Conservation (phyloP, 2,888 invertebrate genomes). For the Mycalesis mineus region DNA sequence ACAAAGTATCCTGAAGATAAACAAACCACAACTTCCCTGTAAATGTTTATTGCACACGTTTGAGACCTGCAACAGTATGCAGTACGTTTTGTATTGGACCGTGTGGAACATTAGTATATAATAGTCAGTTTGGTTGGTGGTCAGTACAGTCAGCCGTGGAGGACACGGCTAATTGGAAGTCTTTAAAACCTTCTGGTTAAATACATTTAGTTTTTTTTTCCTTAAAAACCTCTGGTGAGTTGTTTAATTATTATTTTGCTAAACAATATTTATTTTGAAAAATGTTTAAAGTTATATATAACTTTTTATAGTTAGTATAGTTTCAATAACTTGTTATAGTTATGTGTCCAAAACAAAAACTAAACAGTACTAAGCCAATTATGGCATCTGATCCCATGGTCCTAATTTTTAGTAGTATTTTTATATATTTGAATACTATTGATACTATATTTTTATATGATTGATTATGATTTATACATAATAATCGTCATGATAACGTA, state of each 20-base stretch:
- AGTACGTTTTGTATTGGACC: neutral
- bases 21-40: constrained; percentile 18
- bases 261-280: too few relatives aligned
- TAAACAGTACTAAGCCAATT: too few relatives aligned
- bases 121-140: neutral
- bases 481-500: too few relatives aligned
- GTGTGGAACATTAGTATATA: constrained; percentile 2
- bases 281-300: too few relatives aligned
- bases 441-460: too few relatives aligned
- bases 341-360: too few relatives aligned
- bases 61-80: neutral
- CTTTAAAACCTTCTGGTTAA: neutral
- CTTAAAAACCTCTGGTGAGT: constrained; percentile 12
- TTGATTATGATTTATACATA: too few relatives aligned
- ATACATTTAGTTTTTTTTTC: constrained; percentile 1
- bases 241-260: neutral
- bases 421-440: too few relatives aligned
- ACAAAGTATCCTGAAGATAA: constrained; percentile 21
- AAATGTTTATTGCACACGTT: constrained; percentile 16
- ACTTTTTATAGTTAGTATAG: too few relatives aligned
- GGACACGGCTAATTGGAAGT: constrained; percentile 28
- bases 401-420: too few relatives aligned
- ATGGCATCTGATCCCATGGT: too few relatives aligned
- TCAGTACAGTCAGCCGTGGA: constrained; percentile 30
- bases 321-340: too few relatives aligned